phyloP scores from a whole-genome alignment of 2,888 invertebrate species.

The Masnerella sp. region DNA sequence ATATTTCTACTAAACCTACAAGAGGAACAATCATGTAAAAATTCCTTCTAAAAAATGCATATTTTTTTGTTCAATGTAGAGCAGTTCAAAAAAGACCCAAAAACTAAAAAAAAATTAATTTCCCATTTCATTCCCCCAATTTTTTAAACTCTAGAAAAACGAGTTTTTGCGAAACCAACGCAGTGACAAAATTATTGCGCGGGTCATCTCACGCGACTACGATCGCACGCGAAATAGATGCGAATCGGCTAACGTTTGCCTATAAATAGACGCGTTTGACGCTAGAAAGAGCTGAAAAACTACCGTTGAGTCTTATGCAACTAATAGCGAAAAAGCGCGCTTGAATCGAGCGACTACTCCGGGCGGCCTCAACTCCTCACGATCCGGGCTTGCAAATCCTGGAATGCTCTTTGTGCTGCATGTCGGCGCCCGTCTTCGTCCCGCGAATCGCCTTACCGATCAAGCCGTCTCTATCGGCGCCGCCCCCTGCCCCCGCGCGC shows the following conservation, averaged over 20 bases:
- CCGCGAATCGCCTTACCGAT: constrained; percentile 4
- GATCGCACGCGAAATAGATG: constrained; percentile 30
- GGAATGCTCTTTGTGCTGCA: constrained; percentile 75
- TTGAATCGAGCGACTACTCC: constrained; percentile 42
- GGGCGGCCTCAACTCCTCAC: constrained; percentile 48
- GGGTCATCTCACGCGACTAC: too few species aligned
- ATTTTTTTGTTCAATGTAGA: too few species aligned
- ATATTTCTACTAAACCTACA: too few species aligned
- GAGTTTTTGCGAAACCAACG: too few species aligned
- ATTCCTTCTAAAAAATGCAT: too few species aligned
- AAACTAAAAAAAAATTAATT: too few species aligned
- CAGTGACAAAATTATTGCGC: too few species aligned
- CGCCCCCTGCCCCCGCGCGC: constrained; percentile 14
- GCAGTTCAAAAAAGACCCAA: too few species aligned
- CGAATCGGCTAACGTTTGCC: constrained; percentile 23
- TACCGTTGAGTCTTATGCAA: constrained; percentile 75
- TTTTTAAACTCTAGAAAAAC: too few species aligned
- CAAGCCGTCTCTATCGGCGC: constrained; percentile 20
- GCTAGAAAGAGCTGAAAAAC: constrained; percentile 66
- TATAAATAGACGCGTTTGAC: constrained; percentile 51
- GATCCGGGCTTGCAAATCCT: constrained; percentile 65
- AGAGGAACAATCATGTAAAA: too few species aligned
- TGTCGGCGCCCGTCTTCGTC: constrained; percentile 57
- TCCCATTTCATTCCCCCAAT: too few species aligned
- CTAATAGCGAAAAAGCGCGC: constrained; percentile 60